phyloP scores from a whole-genome alignment of 2,113 vertebrate species.

The Guaruba guarouba region DNA sequence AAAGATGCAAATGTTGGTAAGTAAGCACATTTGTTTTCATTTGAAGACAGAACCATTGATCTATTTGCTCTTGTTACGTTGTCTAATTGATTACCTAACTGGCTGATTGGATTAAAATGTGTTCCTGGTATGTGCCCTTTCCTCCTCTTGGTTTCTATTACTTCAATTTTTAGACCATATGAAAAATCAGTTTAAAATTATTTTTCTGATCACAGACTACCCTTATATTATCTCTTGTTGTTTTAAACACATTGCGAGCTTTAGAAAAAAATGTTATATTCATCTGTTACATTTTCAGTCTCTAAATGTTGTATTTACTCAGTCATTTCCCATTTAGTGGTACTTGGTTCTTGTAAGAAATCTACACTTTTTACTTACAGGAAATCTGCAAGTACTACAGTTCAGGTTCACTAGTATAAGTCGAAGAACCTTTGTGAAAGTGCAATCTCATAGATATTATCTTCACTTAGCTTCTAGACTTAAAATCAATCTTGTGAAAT shows the following conservation, averaged over 20 bases:
- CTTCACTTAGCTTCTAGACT: background rate
- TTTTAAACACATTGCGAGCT: slow-evolving; percentile 11
- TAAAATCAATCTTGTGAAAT: background rate
- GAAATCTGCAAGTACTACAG: background rate
- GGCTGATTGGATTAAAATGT: background rate
- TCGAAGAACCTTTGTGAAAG: background rate
- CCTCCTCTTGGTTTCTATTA: background rate
- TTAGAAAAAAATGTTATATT: background rate
- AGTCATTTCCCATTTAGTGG: slow-evolving; percentile 24
- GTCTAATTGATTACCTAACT: background rate
- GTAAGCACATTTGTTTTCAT: background rate
- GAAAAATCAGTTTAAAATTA: background rate
- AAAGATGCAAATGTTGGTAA: background rate
- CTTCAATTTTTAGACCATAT: background rate
- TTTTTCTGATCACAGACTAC: background rate
- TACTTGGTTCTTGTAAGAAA: slow-evolving; percentile 61
- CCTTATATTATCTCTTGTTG: background rate
- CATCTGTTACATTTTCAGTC: slow-evolving; percentile 5
- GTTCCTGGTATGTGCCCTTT: background rate
- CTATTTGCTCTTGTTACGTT: background rate
- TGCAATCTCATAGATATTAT: background rate
- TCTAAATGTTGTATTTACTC: slow-evolving; percentile 36
- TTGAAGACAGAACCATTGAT: background rate
- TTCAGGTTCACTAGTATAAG: background rate
- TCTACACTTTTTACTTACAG: slow-evolving; percentile 1